phyloP scores from a whole-genome alignment of 1,140 invertebrate species.

The Drosophila persimilis region DNA sequence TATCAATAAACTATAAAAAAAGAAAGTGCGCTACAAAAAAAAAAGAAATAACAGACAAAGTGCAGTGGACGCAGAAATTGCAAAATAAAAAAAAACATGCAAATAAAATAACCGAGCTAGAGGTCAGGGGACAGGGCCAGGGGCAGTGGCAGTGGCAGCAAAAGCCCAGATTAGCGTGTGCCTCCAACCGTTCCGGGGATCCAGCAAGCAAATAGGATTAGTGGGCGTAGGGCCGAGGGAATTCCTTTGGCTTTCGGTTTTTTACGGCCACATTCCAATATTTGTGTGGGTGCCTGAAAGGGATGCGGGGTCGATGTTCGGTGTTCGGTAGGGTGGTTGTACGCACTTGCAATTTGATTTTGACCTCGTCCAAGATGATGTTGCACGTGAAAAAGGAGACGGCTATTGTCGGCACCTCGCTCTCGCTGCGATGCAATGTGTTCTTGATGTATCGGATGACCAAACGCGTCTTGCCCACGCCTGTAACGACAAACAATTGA shows the following conservation, averaged over 20 bases:
- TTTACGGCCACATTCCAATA: constrained; percentile 44
- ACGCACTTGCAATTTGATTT: constrained; percentile 89
- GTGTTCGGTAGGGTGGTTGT: constrained; percentile 27
- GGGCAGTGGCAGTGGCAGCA: constrained; percentile 28
- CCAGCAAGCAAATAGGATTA: constrained; percentile 62
- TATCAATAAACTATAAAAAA: constrained; percentile 79
- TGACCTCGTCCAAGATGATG: constrained; percentile 88
- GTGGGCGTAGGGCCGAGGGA: constrained; percentile 14
- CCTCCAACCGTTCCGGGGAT: constrained; percentile 37
- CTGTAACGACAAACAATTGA: constrained; percentile 84
- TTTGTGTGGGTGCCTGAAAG: constrained; percentile 4
- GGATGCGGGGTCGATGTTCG: constrained; percentile 2
- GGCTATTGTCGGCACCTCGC: constrained; percentile 92
- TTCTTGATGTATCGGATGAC: constrained; percentile 91
- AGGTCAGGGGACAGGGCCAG: constrained; percentile 24
- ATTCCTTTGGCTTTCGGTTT: constrained; percentile 50
- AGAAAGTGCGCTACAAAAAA: constrained; percentile 30
- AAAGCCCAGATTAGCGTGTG: constrained; percentile 63
- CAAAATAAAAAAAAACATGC: constrained; percentile 60
- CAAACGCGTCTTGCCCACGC: constrained; percentile 94
- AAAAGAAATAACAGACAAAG: constrained; percentile 65
- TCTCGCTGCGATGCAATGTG: constrained; percentile 88
- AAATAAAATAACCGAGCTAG: constrained; percentile 60
- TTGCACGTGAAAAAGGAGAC: constrained; percentile 95
- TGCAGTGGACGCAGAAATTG: constrained; percentile 77